Evolutionary conservation across 2,797 vertebrate genomes (phyloP).

Genomic region (Arrhamphus sclerolepis): DNA sequence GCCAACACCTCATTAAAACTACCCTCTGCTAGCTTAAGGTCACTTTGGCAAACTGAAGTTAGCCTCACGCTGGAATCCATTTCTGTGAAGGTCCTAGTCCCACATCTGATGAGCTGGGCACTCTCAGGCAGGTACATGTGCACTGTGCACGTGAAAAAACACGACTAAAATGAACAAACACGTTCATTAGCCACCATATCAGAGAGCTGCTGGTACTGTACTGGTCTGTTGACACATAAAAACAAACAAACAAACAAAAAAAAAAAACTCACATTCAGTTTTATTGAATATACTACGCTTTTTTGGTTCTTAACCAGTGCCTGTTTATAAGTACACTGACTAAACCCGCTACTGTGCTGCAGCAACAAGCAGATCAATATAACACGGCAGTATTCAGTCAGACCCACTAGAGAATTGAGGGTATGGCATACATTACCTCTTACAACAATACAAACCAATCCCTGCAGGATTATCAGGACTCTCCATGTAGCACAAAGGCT

Average conservation of each 20-base stretch:
- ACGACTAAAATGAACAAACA: slow-evolving; percentile 28
- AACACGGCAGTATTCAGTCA: slow-evolving; percentile 22
- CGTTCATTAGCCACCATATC: slow-evolving; percentile 60
- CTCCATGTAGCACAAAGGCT: slow-evolving; percentile 34
- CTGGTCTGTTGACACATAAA: slow-evolving; percentile 16
- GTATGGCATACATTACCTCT: slow-evolving; percentile 25
- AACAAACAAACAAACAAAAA: background rate
- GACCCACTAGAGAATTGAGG: slow-evolving; percentile 30
- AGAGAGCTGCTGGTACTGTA: slow-evolving; percentile 20
- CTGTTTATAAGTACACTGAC: slow-evolving; percentile 7
- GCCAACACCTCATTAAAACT: slow-evolving; percentile 60
- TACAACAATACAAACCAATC: slow-evolving; percentile 38
- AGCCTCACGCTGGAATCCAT: slow-evolving; percentile 27
- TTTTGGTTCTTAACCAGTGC: slow-evolving; percentile 29
- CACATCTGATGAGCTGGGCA: slow-evolving; percentile 22
- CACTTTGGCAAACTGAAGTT: slow-evolving; percentile 30
- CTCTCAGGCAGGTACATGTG: slow-evolving; percentile 30
- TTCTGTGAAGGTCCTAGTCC: slow-evolving; percentile 32
- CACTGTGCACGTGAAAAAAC: slow-evolving; percentile 27
- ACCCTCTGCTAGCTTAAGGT: slow-evolving; percentile 43
- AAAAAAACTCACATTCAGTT: slow-evolving; percentile 37
- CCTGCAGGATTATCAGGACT: slow-evolving; percentile 27
- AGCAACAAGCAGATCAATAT: slow-evolving; percentile 45
- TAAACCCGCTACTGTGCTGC: slow-evolving; percentile 18
- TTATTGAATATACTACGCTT: slow-evolving; percentile 26